phyloP scores from a whole-genome alignment of 2,113 vertebrate genomes.

The Xenus cinereus region DNA sequence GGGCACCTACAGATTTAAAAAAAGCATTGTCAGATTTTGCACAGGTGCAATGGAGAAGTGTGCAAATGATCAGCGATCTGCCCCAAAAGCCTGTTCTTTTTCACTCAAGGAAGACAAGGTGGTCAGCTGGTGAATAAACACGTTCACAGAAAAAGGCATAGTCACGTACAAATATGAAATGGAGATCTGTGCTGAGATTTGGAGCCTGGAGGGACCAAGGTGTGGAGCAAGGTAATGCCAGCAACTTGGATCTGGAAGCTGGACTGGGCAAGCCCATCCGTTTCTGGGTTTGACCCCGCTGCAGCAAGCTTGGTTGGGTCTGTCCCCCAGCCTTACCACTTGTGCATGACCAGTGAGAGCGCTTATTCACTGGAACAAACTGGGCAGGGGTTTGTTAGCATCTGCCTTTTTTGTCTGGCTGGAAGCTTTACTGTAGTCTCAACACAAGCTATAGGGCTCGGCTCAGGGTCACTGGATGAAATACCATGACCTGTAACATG shows the following conservation, averaged over 20 bases:
- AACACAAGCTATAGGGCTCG: neutral
- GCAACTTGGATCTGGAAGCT: neutral
- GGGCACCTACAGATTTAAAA: neutral
- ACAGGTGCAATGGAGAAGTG: neutral
- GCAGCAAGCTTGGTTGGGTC: neutral
- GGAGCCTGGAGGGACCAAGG: neutral
- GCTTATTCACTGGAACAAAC: neutral
- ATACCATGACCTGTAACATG: neutral
- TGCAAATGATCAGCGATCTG: neutral
- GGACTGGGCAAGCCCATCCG: neutral
- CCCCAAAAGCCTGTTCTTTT: neutral
- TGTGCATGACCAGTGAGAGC: neutral
- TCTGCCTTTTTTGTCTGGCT: neutral
- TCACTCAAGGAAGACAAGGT: accelerated
- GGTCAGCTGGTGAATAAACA: neutral
- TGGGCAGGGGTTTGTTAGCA: neutral
- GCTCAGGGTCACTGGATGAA: neutral
- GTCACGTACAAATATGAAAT: neutral
- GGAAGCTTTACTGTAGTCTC: neutral
- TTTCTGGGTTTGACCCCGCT: neutral
- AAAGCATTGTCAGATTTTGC: neutral
- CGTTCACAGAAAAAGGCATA: neutral
- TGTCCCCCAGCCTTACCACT: neutral
- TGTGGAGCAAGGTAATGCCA: neutral
- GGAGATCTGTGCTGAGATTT: neutral